A percentile compares a stretch with the other conserved stretches of the same genome.
These are phyloP conservation scores for Schrankia costaestrigalis DNA, from an alignment of 2,888 invertebrate genomes.

Conservation along the genomic window DNA sequence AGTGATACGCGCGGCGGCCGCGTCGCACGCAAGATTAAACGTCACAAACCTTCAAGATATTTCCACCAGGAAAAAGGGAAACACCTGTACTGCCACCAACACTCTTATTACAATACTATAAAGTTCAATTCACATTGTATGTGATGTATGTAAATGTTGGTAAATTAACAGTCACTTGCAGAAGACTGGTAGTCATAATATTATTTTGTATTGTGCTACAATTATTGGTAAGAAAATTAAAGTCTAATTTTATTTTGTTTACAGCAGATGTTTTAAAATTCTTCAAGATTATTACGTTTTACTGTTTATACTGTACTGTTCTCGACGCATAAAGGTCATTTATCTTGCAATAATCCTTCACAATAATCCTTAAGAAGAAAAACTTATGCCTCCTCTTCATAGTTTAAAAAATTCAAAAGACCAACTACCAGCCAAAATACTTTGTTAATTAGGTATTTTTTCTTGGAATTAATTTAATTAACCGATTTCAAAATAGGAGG, in stretches of 20 bases:
- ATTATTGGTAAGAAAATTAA: slow-evolving; percentile 40
- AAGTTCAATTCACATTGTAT: slow-evolving; percentile 25
- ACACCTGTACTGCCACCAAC: slow-evolving; percentile 30
- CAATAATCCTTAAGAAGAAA: too few species aligned
- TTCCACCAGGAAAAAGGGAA: slow-evolving; percentile 44
- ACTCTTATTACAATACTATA: slow-evolving; percentile 32
- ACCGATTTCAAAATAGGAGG: too few species aligned
- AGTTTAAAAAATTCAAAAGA: too few species aligned
- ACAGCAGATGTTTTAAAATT: slow-evolving; percentile 1
- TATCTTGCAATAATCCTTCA: too few species aligned
- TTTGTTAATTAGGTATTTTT: too few species aligned
- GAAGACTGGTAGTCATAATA: slow-evolving; percentile 40
- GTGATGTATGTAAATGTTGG: slow-evolving; percentile 22
- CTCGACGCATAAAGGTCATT: too few species aligned
- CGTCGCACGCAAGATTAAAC: slow-evolving; percentile 79
- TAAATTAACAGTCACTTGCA: slow-evolving; percentile 59
- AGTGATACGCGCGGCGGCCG: slow-evolving; percentile 75
- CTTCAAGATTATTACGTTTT: neutral
- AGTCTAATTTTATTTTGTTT: slow-evolving; percentile 24
- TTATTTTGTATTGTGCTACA: slow-evolving; percentile 47
- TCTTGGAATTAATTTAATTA: too few species aligned
- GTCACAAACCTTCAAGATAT: slow-evolving; percentile 74
- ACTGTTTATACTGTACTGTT: too few species aligned
- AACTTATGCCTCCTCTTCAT: too few species aligned
- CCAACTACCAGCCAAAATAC: too few species aligned